These are phyloP conservation scores for Pavo muticus DNA, from an alignment of 2,113 vertebrate species.

Conservation along the genomic window DNA sequence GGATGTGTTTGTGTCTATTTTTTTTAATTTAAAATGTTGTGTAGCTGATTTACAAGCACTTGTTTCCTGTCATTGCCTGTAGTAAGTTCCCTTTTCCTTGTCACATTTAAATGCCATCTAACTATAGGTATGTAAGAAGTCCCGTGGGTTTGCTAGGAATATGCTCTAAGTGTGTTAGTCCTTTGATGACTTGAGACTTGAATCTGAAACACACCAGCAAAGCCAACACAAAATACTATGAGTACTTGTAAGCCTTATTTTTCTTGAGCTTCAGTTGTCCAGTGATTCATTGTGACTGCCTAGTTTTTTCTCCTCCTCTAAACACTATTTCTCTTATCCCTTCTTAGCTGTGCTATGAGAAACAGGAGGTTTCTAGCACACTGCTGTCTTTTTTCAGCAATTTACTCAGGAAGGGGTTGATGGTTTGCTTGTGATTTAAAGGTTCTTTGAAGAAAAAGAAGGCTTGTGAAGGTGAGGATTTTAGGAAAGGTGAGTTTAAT, in stretches of 20 bases:
- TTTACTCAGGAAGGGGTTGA: not conserved
- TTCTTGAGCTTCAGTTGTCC: not conserved
- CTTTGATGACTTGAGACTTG: not conserved
- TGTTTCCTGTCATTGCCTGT: not conserved
- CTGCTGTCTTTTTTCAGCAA: not conserved
- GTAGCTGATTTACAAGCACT: not conserved
- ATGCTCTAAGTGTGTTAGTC: not conserved
- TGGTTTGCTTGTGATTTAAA: not conserved
- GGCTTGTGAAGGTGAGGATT: not conserved
- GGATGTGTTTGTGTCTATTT: rapidly evolving
- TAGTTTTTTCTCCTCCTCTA: not conserved
- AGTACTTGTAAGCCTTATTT: not conserved
- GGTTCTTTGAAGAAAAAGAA: not conserved
- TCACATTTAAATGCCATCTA: not conserved
- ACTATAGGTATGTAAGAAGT: not conserved
- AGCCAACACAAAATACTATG: not conserved
- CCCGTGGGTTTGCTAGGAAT: not conserved
- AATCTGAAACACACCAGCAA: not conserved
- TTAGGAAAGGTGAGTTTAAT: not conserved
- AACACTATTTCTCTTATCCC: not conserved
- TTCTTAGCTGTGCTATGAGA: not conserved
- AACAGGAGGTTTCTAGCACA: not conserved
- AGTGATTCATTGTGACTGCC: not conserved
- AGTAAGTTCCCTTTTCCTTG: not conserved
- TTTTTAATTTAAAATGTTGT: not conserved